Percentiles rank a stretch among this genome's conserved stretches.
phyloP scores from a whole-genome alignment of 2,888 invertebrate species.

The Xestia xanthographa region DNA sequence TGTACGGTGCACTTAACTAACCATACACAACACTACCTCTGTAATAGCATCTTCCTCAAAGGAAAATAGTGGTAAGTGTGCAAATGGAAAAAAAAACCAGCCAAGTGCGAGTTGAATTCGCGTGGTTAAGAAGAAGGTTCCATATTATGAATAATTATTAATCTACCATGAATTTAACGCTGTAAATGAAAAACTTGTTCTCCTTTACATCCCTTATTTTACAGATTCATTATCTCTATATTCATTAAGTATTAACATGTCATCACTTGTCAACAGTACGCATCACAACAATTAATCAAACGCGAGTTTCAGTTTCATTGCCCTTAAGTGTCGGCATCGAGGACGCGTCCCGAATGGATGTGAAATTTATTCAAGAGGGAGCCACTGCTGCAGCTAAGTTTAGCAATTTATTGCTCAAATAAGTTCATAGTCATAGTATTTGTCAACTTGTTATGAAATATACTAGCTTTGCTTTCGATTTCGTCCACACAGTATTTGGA shows the following conservation, averaged over 20 bases:
- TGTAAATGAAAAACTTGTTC: not conserved
- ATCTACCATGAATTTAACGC: not conserved
- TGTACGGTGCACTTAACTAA: conserved; percentile 27
- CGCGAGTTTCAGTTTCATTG: conserved; percentile 59
- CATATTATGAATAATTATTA: not conserved
- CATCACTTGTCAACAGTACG: not conserved
- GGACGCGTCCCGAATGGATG: conserved; percentile 64
- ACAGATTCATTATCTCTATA: not conserved
- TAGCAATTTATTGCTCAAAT: conserved; percentile 68
- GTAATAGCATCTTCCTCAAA: not conserved
- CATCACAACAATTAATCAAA: conserved; percentile 55
- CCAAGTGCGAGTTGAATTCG: not conserved
- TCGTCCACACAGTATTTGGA: not conserved
- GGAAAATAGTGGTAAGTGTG: not conserved
- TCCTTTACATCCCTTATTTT: not conserved
- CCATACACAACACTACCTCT: not conserved
- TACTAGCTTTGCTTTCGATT: not conserved
- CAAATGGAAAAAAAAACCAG: not conserved
- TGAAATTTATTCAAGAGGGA: conserved; percentile 74
- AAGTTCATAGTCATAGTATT: conserved; percentile 11
- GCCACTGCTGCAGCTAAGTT: conserved; percentile 66
- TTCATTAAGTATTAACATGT: not conserved
- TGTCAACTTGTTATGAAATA: not conserved
- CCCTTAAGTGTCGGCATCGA: not conserved
- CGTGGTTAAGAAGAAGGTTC: not conserved